Evolutionary conservation across 1,140 invertebrate species (phyloP), one percentile per base, ranked within the genome.

Genomic region (Epicauta chinensis): DNA sequence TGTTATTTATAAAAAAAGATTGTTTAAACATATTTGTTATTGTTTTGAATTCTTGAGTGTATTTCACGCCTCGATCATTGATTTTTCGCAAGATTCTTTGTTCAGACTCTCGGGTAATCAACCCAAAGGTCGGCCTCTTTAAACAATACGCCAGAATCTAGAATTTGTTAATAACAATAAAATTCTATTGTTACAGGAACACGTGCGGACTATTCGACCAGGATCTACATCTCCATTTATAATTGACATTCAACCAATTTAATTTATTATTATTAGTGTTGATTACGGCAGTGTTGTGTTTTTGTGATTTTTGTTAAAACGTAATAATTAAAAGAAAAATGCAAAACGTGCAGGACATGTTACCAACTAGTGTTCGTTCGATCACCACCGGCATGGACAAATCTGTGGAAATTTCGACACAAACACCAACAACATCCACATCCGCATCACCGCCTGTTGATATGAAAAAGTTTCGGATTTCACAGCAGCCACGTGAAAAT

Each of bases 291-390:
- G 51, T 55, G 47, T 23, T 23, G 23, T 23, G 30, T 9, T 40
- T 23, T 38, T 38, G 11, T 11, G 12, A 35, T 15, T 36, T 6
- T 23, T 23, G 0, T 7, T 23, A n/a, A n/a, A n/a, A n/a, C n/a
- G n/a, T n/a, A n/a, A n/a, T 7, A 7, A 23, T 23, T 23, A 23
- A 23, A n/a, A n/a, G n/a, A 44, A 56, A 32, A 50, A 58, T 58
- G 56, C 56, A 58, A 50, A 53, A 53, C 43, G 56, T 51, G 7
- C 55, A 57, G 47, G 51, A 57, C 9, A 42, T 54, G 44, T 39
- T 55, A 23, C 23, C 23, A 32, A 10, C 49, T 11, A 47, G 58
- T 52, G 55, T 53, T 46, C 23, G 51, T 31, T 16, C 50, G 3
- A 31, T n/a, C n/a, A n/a, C n/a, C 13, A 32, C 6, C 40, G 31